Conservation (phyloP, 2,113 vertebrate genomes). For the Cyprinodon variegatus region DNA sequence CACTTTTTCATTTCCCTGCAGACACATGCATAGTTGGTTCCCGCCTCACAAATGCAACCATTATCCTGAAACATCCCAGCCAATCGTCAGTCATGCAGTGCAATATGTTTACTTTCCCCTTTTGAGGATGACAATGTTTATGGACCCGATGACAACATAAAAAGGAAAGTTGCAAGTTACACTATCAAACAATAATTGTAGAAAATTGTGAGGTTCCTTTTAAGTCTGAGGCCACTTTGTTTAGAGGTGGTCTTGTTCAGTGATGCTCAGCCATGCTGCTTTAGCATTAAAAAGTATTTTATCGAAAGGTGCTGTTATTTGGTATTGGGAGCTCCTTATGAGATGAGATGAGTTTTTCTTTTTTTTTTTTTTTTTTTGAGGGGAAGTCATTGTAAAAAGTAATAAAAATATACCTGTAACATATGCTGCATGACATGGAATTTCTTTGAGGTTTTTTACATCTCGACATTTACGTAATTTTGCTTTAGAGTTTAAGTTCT, state of each 20-base stretch:
- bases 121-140: constrained; percentile 37
- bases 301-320: not conserved
- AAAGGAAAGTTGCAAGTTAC: constrained; percentile 6
- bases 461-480: too few relatives aligned
- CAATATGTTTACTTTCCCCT: constrained; percentile 38
- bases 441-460: too few relatives aligned
- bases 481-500: too few relatives aligned
- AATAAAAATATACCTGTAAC: too few relatives aligned
- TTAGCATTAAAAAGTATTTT: too few relatives aligned
- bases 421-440: too few relatives aligned
- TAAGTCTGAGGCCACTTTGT: constrained; percentile 3
- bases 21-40: constrained; percentile 2
- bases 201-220: constrained; percentile 30
- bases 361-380: too few relatives aligned
- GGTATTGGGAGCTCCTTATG: not conserved
- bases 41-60: constrained; percentile 29
- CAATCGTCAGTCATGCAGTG: not conserved
- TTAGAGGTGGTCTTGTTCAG: not conserved
- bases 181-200: constrained; percentile 31
- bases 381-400: too few relatives aligned
- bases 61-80: constrained; percentile 23
- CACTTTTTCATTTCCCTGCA: constrained; percentile 44
- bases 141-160: not conserved
- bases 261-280: constrained; percentile 11
- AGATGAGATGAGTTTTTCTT: not conserved